These are phyloP conservation scores for Thunnus albacares DNA, from an alignment of 2,797 vertebrate species.

Conservation along the genomic window DNA sequence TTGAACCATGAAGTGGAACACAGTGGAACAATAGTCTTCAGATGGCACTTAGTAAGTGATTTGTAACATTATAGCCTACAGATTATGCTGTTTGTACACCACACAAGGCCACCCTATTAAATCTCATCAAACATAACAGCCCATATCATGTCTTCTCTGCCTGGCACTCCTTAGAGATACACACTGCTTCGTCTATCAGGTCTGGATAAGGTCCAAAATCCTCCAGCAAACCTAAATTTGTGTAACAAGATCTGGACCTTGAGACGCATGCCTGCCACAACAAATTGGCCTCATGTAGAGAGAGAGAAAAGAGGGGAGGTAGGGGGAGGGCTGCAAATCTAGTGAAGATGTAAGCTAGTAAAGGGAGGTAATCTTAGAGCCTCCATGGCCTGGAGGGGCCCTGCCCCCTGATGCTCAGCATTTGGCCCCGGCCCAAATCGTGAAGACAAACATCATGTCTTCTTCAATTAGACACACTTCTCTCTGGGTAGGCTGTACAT, in stretches of 20 bases:
- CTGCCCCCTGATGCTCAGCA: conserved; percentile 78
- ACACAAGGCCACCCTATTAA: conserved; percentile 75
- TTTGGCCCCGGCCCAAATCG: conserved; percentile 83
- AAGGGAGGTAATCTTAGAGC: conserved; percentile 83
- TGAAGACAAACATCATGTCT: conserved; percentile 86
- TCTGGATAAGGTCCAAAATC: conserved; percentile 83
- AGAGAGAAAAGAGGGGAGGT: conserved; percentile 49
- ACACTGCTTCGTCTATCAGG: conserved; percentile 77
- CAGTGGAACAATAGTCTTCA: conserved; percentile 60
- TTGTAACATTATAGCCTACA: conserved; percentile 76
- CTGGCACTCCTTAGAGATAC: conserved; percentile 72
- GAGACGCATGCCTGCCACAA: conserved; percentile 86
- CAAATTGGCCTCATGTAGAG: conserved; percentile 86
- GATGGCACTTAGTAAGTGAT: conserved; percentile 68
- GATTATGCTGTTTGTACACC: conserved; percentile 77
- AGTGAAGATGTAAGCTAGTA: conserved; percentile 80
- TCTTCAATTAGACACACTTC: conserved; percentile 81
- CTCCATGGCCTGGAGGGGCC: conserved; percentile 77
- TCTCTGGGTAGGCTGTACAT: conserved; percentile 54
- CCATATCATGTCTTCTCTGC: conserved; percentile 80
- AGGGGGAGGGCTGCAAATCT: conserved; percentile 65
- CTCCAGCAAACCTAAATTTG: conserved; percentile 83
- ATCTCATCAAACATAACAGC: conserved; percentile 82
- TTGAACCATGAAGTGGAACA: conserved; percentile 55
- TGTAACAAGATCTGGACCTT: conserved; percentile 87